Conservation (phyloP, 2,797 vertebrate genomes). For the Lacerta agilis region DNA sequence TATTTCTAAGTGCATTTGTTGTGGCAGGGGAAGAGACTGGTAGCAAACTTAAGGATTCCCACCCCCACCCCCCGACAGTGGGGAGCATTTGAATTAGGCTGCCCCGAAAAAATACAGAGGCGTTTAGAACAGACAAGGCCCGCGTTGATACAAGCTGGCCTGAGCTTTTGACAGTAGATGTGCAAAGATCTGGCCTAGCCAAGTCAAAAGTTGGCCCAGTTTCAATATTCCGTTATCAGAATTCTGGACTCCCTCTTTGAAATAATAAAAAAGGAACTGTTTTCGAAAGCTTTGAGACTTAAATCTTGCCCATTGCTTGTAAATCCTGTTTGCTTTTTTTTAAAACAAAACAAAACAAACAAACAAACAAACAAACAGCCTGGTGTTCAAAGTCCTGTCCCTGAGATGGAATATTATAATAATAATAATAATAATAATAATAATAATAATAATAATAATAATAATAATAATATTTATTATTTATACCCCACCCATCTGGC, state of each 20-base stretch:
- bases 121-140: neutral
- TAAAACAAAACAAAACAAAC: too few relatives aligned
- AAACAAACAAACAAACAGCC: too few relatives aligned
- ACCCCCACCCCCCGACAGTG: accelerated
- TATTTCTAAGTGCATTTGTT: too few relatives aligned
- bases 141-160: neutral
- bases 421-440: too few relatives aligned
- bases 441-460: too few relatives aligned
- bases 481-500: too few relatives aligned
- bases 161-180: too few relatives aligned
- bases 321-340: too few relatives aligned
- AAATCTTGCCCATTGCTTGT: neutral
- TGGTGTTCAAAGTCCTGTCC: neutral
- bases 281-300: neutral
- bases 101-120: neutral
- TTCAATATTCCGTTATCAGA: neutral
- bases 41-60: neutral
- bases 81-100: neutral
- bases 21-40: too few relatives aligned
- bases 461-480: too few relatives aligned
- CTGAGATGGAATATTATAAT: neutral
- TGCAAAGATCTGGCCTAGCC: neutral
- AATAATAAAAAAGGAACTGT: neutral
- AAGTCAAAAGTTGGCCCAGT: neutral
- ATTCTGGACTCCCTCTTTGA: neutral